Conservation (phyloP, 2,113 vertebrate genomes). For the Phainopepla nitens region DNA sequence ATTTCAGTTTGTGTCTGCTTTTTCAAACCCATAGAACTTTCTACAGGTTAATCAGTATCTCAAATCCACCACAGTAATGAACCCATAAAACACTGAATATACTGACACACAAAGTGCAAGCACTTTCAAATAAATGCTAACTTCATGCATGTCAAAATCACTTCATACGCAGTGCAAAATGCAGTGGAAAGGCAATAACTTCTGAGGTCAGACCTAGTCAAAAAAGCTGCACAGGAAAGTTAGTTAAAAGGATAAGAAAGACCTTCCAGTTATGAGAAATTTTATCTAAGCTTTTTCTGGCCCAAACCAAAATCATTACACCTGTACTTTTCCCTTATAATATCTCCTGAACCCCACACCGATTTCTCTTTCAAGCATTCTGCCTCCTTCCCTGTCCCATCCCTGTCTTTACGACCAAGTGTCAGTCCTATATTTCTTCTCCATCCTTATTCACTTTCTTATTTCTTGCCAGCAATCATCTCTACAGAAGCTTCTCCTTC, state of each 20-base stretch:
- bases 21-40: background rate
- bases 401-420: background rate
- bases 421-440: background rate
- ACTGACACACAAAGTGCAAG: background rate
- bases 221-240: background rate
- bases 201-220: background rate
- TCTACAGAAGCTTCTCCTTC: background rate
- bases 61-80: background rate
- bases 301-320: background rate
- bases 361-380: background rate
- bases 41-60: background rate
- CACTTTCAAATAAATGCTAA: background rate
- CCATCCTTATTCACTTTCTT: background rate
- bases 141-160: background rate
- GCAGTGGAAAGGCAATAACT: background rate
- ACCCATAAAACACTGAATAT: background rate
- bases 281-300: background rate
- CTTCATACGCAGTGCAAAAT: background rate
- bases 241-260: background rate
- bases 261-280: background rate
- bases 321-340: background rate
- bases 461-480: background rate
- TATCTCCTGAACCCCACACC: background rate
- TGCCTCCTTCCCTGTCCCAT: background rate
- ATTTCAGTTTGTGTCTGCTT: background rate